phyloP scores from a whole-genome alignment of 2,113 vertebrate species.

The Cyprinodon tularosa region DNA sequence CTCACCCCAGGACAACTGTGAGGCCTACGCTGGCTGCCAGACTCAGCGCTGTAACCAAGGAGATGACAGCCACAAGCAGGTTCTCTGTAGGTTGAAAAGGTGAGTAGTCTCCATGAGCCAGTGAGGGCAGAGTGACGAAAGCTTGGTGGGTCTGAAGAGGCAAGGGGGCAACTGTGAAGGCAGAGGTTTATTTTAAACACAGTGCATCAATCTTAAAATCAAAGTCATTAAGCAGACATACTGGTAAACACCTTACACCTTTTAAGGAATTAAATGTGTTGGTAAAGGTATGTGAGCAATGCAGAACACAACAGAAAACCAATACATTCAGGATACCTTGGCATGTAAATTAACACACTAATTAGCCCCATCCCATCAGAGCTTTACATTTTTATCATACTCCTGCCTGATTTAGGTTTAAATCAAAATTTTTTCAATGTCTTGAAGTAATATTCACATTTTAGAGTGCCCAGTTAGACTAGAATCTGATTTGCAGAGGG shows the following conservation, averaged over 20 bases:
- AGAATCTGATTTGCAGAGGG: background rate
- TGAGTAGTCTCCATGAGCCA: conserved; percentile 35
- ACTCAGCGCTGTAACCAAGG: conserved; percentile 56
- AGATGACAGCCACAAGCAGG: conserved; percentile 55
- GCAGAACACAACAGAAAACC: too few species aligned
- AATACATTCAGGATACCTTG: too few species aligned
- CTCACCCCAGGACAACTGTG: conserved; percentile 63
- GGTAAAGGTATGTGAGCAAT: too few species aligned
- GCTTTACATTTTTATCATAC: too few species aligned
- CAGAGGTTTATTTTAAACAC: background rate
- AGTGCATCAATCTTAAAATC: background rate
- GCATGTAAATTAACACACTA: too few species aligned
- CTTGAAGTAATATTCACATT: too few species aligned
- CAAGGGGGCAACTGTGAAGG: conserved; percentile 53
- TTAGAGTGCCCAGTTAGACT: background rate
- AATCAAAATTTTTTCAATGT: too few species aligned
- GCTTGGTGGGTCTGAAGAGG: conserved; percentile 34
- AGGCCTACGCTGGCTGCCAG: conserved; percentile 61
- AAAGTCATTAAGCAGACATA: background rate
- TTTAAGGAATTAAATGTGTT: too few species aligned
- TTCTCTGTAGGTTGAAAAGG: conserved; percentile 14
- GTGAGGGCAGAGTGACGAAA: conserved; percentile 45
- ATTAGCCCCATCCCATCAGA: too few species aligned
- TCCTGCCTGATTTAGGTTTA: too few species aligned
- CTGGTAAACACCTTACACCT: background rate